phyloP scores from a whole-genome alignment of 2,888 invertebrate genomes.

The Eupithecia subumbrata region DNA sequence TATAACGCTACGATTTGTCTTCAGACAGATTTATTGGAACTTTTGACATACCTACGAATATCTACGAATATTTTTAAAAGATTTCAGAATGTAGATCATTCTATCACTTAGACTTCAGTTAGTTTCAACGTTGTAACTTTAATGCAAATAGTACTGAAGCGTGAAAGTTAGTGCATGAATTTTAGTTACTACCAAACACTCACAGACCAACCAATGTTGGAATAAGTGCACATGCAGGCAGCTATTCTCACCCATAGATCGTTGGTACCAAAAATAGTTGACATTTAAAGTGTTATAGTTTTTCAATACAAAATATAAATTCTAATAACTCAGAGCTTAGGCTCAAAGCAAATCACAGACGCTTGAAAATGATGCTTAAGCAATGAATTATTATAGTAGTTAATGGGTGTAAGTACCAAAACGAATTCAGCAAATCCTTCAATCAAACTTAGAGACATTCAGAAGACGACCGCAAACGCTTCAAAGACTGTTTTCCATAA shows the following conservation, averaged over 20 bases:
- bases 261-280: too few relatives aligned
- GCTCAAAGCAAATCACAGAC: neutral
- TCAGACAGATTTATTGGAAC: slow-evolving; percentile 10
- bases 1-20: slow-evolving; percentile 20
- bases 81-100: neutral
- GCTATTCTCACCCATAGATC: too few relatives aligned
- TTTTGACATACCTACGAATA: slow-evolving; percentile 16
- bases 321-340: neutral
- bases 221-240: too few relatives aligned
- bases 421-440: slow-evolving; percentile 12
- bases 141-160: neutral
- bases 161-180: neutral
- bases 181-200: too few relatives aligned
- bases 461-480: slow-evolving; percentile 29
- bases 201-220: too few relatives aligned
- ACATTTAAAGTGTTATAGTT: too few relatives aligned
- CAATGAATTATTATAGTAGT: neutral
- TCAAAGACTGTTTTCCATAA: slow-evolving; percentile 33
- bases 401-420: neutral
- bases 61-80: neutral
- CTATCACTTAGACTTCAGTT: neutral
- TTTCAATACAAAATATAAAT: neutral
- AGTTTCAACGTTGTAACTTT: neutral
- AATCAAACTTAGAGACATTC: slow-evolving; percentile 22
- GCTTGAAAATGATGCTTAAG: neutral